Evolutionary conservation across 2,888 invertebrate genomes (phyloP).

Genomic region (Trissonchulus sp.): DNA sequence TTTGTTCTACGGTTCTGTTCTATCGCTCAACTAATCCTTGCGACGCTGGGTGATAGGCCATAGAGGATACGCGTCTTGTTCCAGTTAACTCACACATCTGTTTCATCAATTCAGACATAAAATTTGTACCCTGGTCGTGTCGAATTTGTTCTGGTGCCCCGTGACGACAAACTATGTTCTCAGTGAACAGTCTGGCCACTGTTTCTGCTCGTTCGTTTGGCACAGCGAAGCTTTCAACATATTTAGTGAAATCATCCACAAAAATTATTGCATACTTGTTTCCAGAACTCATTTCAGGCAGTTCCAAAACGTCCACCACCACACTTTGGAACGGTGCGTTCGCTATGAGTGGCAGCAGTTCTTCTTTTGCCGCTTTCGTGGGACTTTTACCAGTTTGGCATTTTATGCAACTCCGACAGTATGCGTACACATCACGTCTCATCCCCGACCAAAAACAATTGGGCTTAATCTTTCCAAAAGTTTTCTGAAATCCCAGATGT

Average conservation of each 20-base stretch:
- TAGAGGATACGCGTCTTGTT: conserved; percentile 33
- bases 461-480: conserved; percentile 25
- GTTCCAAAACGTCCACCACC: conserved; percentile 30
- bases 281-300: conserved; percentile 19
- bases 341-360: conserved; percentile 5
- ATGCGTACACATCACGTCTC: conserved; percentile 28
- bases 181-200: conserved; percentile 13
- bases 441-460: too few species aligned
- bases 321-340: conserved; percentile 26
- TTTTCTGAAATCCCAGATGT: conserved; percentile 31
- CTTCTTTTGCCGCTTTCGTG: neutral
- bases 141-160: conserved; percentile 32
- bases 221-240: conserved; percentile 24
- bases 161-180: conserved; percentile 6
- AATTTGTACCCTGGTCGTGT: conserved; percentile 38
- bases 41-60: conserved; percentile 35
- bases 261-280: too few species aligned
- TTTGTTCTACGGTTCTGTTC: conserved; percentile 37
- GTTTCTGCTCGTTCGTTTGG: neutral
- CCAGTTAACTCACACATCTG: conserved; percentile 28
- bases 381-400: conserved; percentile 27
- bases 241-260: too few species aligned
- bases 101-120: conserved; percentile 35
- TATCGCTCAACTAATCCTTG: conserved; percentile 40
- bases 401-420: conserved; percentile 30